These are phyloP conservation scores for Didymodactylos carnosus DNA, from an alignment of 2,888 invertebrate genomes.

Conservation along the genomic window DNA sequence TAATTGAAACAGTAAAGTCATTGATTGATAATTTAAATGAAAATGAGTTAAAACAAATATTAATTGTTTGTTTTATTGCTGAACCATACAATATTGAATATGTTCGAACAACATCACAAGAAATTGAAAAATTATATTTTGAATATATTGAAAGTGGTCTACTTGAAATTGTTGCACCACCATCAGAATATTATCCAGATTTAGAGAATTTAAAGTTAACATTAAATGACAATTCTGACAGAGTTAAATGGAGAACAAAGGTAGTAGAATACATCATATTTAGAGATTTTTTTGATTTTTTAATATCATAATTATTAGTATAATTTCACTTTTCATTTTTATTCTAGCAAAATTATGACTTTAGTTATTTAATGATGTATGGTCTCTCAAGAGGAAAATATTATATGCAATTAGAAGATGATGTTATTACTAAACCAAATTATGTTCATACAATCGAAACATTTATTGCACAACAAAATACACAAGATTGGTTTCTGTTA, in stretches of 20 bases:
- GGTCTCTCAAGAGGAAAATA: slow-evolving; percentile 65
- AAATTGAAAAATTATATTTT: slow-evolving; percentile 21
- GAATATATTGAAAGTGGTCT: slow-evolving; percentile 54
- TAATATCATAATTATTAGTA: too few species aligned
- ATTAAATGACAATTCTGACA: slow-evolving; percentile 61
- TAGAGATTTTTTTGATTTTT: too few species aligned
- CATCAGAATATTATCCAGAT: slow-evolving; percentile 66
- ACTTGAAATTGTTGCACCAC: slow-evolving; percentile 69
- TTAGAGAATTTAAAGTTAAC: slow-evolving; percentile 54
- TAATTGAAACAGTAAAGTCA: slow-evolving; percentile 63
- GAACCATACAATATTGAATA: slow-evolving; percentile 36
- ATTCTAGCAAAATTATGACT: slow-evolving; percentile 81
- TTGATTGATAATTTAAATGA: slow-evolving; percentile 56
- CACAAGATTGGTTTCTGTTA: slow-evolving; percentile 64
- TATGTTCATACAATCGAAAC: slow-evolving; percentile 66
- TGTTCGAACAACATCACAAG: slow-evolving; percentile 12
- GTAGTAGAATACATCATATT: too few species aligned
- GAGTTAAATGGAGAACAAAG: slow-evolving; percentile 68
- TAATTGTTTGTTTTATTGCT: slow-evolving; percentile 67
- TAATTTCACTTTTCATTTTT: too few species aligned
- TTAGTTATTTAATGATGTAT: slow-evolving; percentile 78
- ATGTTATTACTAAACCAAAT: slow-evolving; percentile 59
- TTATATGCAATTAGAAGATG: slow-evolving; percentile 71
- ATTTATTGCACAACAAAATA: slow-evolving; percentile 56
- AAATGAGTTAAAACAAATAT: slow-evolving; percentile 51